Evolutionary conservation across 2,113 vertebrate genomes (phyloP), one percentile per base, ranked within the genome.

Genomic region (Sarotherodon lohbergeri): DNA sequence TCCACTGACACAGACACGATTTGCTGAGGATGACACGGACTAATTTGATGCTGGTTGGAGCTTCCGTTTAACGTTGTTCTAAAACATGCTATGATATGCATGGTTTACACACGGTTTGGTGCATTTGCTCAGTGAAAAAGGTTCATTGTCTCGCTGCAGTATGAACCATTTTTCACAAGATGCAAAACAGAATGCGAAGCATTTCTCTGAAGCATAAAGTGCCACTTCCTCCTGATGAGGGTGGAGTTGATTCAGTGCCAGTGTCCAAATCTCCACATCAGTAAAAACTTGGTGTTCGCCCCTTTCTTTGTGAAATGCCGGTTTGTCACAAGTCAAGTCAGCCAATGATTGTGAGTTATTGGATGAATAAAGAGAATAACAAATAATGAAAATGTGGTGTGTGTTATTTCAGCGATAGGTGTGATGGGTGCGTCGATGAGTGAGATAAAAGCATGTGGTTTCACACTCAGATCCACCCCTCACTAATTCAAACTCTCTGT

Each of bases 391-490:
- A 41, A 27, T 71, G 12, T 24, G 7, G 12, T 43, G 66, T 71
- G 17, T 27, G 66, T 71, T 24, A 24, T 24, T 9, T 24, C 22
- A 43, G 39, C 2, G 8, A 71, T 71, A 9, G 59, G 11, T 63
- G 3, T 43, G 39, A 43, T 11, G 39, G 39, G 39, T 71, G n/a
- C 3, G 39, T 71, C 2, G n/a, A 16, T 43, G 12, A 9, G 39
- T 71, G 19, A 43, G n/a, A 22, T 71, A 14, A 22, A n/a, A 14
- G 3, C n/a, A 1, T 71, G n/a, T 6, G 12, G n/a, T 71, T 71
- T 71, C 66, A 71, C n/a, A 24, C 66, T 71, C n/a, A 71, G n/a
- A 43, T 71, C 12, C 39, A 43, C 66, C 39, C 39, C 36, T 68
- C 36, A 22, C 63, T 9, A 12, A 71, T 71, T 71, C 12, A 24